A percentile compares a stretch with the other conserved stretches of the same genome.
phyloP scores from a whole-genome alignment of 2,888 invertebrate genomes.

The Ophraella communa region DNA sequence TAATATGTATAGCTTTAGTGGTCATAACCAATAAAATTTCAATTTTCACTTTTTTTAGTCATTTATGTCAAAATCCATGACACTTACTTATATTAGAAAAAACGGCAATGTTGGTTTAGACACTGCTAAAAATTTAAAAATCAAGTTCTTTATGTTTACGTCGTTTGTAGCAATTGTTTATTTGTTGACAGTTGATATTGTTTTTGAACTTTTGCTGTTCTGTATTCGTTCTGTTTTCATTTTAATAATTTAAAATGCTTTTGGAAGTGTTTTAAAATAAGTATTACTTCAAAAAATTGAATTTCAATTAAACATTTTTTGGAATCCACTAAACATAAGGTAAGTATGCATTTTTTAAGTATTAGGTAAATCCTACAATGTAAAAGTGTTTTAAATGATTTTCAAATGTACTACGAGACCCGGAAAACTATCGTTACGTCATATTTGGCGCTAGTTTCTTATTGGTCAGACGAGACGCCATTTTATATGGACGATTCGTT shows the following conservation, averaged over 20 bases:
- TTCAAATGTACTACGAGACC: conserved; percentile 19
- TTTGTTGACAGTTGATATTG: conserved; percentile 48
- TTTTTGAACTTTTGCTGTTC: conserved; percentile 49
- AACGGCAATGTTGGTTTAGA: neutral
- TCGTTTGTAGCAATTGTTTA: conserved; percentile 21
- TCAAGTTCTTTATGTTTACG: conserved; percentile 17
- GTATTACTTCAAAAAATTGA: conserved; percentile 28
- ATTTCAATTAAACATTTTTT: conserved; percentile 42
- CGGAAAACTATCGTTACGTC: conserved; percentile 45
- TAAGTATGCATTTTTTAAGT: conserved; percentile 22
- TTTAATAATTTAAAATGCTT: conserved; percentile 45
- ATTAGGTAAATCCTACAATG: conserved; percentile 20
- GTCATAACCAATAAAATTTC: too few relatives aligned
- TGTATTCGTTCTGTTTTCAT: conserved; percentile 46
- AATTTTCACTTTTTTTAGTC: too few relatives aligned
- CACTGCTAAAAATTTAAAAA: conserved; percentile 2
- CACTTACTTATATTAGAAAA: too few relatives aligned
- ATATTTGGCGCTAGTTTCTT: conserved; percentile 34
- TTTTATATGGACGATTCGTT: conserved; percentile 44
- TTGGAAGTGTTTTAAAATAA: conserved; percentile 40
- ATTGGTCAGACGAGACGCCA: conserved; percentile 35
- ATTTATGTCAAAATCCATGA: too few relatives aligned
- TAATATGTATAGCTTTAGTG: too few relatives aligned
- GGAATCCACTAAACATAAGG: conserved; percentile 38
- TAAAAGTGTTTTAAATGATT: conserved; percentile 29